A percentile compares a stretch with the other conserved stretches of the same genome.
These are phyloP conservation scores for Scaptomyza reducta DNA, from an alignment of 2,888 invertebrate genomes.

Conservation along the genomic window DNA sequence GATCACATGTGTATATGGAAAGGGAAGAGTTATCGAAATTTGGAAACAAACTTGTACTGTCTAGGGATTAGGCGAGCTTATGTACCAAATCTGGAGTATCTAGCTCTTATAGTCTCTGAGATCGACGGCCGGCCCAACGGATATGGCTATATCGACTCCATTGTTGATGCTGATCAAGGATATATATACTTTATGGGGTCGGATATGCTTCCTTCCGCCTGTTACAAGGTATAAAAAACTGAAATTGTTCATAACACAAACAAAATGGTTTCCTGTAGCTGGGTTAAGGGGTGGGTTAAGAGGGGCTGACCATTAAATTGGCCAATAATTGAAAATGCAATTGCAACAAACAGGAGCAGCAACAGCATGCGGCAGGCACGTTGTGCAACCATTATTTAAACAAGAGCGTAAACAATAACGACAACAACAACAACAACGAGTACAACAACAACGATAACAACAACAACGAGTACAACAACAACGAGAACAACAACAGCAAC, in stretches of 20 bases:
- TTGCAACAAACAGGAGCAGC: slow-evolving; percentile 46
- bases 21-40: too few species aligned
- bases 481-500: slow-evolving; percentile 60
- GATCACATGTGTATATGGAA: too few species aligned
- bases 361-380: slow-evolving; percentile 57
- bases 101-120: too few species aligned
- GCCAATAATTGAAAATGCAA: slow-evolving; percentile 83
- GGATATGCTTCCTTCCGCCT: too few species aligned
- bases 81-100: too few species aligned
- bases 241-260: slow-evolving; percentile 38
- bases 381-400: slow-evolving; percentile 78
- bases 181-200: too few species aligned
- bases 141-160: too few species aligned
- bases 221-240: too few species aligned
- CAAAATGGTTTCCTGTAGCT: slow-evolving; percentile 44
- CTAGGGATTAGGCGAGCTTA: too few species aligned
- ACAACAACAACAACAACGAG: slow-evolving; percentile 56
- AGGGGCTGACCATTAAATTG: slow-evolving; percentile 74
- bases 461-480: slow-evolving; percentile 68
- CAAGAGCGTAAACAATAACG: slow-evolving; percentile 77
- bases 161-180: too few species aligned
- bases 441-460: slow-evolving; percentile 73
- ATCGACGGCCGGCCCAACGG: too few species aligned
- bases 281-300: slow-evolving; percentile 6
- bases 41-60: too few species aligned